Base-by-base conservation (phyloP, 2,113 vertebrate genomes). In the Chlamydotis undulata region DNA sequence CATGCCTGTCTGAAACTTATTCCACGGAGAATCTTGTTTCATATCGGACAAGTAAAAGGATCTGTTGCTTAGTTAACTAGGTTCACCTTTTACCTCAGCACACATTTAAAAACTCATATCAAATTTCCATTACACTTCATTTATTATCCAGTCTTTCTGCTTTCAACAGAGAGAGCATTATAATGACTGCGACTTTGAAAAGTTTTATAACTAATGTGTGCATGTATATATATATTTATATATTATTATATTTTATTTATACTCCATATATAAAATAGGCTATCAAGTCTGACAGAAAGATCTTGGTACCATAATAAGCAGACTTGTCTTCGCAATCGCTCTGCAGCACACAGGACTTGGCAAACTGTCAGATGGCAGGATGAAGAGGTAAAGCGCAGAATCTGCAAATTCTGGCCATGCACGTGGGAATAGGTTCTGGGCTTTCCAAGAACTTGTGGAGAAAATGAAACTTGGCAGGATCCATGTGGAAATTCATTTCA, bases 381-480 rank as follows among this genome's bases (percentile, higher is more conserved):
- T 64, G 70, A 89, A 95, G 93, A 97, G 91, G 96, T 83, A 96
- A 96, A 97, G 94, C 52, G 7, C 83, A 97, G 95, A 94, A 96
- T 93, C 93, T 97, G 89, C 94, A 94, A 91, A 97, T 97, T 97
- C 81, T 93, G 89, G 82, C 65, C 70, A 4, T 77, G 56, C 88
- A 84, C 37, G 4, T 39, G 28, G 95, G 91, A 97, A 97, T 94
- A 83, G 88, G 93, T 97, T 95, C 83, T 95, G 95, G 86, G 70
- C 83, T 95, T 97, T 97, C 96, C 96, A 94, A 95, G 97, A 97
- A 97, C 93, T 97, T 81, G 28, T 71, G 25, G 89, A 97, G 94
- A 94, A 96, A 97, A 98, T 95, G 95, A 97, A 97, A 95, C 90
- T 95, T 97, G 97, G 94, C 97, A 96, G 94, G 95, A 95, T 79